Evolutionary conservation across 2,113 vertebrate genomes (phyloP).

Genomic region (Prolemur simus): DNA sequence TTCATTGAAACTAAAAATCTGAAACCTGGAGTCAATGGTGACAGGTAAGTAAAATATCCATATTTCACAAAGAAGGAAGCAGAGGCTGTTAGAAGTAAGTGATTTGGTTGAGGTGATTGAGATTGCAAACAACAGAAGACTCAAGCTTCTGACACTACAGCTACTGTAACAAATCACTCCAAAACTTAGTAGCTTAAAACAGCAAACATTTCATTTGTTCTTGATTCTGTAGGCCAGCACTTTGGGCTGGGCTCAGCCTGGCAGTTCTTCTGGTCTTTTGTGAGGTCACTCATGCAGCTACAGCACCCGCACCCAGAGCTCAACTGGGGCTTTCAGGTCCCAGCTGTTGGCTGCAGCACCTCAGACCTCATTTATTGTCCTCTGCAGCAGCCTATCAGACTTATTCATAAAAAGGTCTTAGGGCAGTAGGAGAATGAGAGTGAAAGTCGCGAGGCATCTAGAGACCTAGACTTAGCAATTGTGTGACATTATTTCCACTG

Average conservation of each 20-base stretch:
- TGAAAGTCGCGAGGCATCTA: background rate
- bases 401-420: background rate
- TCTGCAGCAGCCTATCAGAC: background rate
- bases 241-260: background rate
- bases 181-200: background rate
- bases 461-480: background rate
- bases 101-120: background rate
- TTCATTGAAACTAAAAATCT: constrained; percentile 29
- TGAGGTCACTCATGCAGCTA: background rate
- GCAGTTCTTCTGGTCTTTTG: background rate
- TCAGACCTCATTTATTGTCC: background rate
- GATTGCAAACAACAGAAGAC: background rate
- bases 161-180: background rate
- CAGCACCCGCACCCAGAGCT: background rate
- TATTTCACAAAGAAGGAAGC: constrained; percentile 5
- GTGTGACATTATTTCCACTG: background rate
- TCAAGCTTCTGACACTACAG: background rate
- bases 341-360: background rate
- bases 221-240: background rate
- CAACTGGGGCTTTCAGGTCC: background rate
- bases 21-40: background rate
- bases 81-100: background rate
- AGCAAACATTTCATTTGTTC: background rate
- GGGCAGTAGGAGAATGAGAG: background rate
- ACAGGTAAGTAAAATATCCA: background rate